Evolutionary conservation across 2,113 vertebrate species (phyloP).

Genomic region (Phylloscopus trochilus): DNA sequence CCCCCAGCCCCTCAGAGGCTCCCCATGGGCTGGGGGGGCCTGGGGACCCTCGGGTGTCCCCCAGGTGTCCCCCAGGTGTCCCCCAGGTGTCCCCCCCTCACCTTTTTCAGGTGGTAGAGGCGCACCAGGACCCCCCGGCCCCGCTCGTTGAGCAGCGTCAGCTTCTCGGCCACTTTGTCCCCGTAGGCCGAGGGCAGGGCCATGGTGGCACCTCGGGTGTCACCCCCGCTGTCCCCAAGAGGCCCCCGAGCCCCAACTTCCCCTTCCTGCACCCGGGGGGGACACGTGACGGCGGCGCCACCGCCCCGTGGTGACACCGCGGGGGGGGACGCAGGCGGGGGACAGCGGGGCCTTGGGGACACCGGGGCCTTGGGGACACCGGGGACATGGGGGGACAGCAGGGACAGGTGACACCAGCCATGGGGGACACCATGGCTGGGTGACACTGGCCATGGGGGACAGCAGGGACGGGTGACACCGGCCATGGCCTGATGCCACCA

Average conservation of each 20-base stretch:
- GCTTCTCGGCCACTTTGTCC: constrained; percentile 91
- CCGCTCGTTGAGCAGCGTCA: constrained; percentile 87
- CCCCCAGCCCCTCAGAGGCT: not conserved
- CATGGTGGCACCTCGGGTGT: constrained; percentile 24
- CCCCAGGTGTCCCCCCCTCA: constrained; percentile 49
- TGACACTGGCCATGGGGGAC: no score
- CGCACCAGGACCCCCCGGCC: constrained; percentile 88
- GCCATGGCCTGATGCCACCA: no score
- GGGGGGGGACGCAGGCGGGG: not conserved
- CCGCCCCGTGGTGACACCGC: not conserved
- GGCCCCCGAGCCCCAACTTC: not conserved
- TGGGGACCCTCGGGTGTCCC: no score
- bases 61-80: no score
- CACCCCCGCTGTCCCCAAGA: not conserved
- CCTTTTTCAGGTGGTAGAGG: constrained; percentile 93
- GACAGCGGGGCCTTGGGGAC: not conserved
- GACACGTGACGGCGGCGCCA: not conserved
- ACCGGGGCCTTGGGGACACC: no score
- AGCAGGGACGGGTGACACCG: no score
- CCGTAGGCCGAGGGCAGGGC: constrained; percentile 82
- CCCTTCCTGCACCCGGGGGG: not conserved
- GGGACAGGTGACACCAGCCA: not conserved
- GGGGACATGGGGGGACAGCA: no score
- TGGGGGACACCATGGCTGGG: no score
- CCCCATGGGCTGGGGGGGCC: not conserved